These are phyloP conservation scores for Poeciliopsis turrubarensis DNA, from an alignment of 2,113 vertebrate genomes.

Conservation along the genomic window DNA sequence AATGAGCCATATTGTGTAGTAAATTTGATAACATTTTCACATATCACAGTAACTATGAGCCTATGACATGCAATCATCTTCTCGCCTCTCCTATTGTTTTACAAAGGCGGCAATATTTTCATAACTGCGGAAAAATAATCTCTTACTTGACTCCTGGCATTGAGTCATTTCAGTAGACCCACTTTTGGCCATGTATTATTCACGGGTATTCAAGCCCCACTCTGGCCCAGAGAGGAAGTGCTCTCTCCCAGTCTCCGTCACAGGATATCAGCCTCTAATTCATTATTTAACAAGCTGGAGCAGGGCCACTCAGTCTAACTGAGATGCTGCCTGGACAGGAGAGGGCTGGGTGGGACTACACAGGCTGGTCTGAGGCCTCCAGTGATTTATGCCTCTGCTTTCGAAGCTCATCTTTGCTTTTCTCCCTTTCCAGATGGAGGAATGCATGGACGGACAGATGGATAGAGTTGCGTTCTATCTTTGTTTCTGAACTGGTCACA, in stretches of 20 bases:
- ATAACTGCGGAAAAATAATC: conserved; percentile 95
- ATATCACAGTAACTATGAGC: conserved; percentile 15
- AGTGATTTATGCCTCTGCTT: conserved; percentile 82
- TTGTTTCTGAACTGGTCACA: conserved; percentile 27
- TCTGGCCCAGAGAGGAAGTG: conserved; percentile 97
- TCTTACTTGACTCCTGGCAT: conserved; percentile 98
- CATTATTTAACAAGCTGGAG: conserved; percentile 99
- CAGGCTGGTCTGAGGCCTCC: conserved; percentile 67
- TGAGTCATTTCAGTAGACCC: conserved; percentile 97
- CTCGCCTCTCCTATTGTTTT: conserved; percentile 79
- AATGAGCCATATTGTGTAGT: neutral
- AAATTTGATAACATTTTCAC: conserved; percentile 25
- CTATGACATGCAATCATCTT: conserved; percentile 58
- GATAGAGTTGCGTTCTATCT: conserved; percentile 19
- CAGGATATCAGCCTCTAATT: conserved; percentile 99
- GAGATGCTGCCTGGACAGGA: conserved; percentile 69
- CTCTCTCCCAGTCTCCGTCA: conserved; percentile 94
- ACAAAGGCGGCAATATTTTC: conserved; percentile 88
- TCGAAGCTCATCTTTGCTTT: conserved; percentile 27
- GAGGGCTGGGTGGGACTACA: conserved; percentile 56
- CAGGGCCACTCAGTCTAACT: conserved; percentile 82
- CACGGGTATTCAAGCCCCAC: conserved; percentile 97
- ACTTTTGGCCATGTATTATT: conserved; percentile 98
- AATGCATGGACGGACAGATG: conserved; percentile 14
- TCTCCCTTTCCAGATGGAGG: conserved; percentile 18